These are phyloP conservation scores for Brachymystax lenok DNA, from an alignment of 2,797 vertebrate species.

Conservation along the genomic window DNA sequence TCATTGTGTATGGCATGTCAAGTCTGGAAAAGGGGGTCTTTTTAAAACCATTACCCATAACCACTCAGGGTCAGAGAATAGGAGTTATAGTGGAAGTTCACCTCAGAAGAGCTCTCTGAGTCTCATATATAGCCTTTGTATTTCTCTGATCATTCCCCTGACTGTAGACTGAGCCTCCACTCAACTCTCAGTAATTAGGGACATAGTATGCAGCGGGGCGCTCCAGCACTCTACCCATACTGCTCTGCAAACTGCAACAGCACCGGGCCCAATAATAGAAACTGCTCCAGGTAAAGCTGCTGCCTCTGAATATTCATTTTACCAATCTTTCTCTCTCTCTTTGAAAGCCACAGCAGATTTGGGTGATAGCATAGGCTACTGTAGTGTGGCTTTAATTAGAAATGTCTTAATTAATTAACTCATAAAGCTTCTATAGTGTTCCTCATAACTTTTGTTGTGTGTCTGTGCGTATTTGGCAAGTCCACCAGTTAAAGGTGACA, in stretches of 20 bases:
- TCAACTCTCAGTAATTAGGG: background rate
- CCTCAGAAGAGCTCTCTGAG: background rate
- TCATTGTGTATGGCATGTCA: background rate
- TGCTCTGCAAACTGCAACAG: background rate
- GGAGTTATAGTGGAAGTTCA: background rate
- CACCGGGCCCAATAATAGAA: slow-evolving; percentile 21
- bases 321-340: slow-evolving; percentile 3
- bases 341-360: slow-evolving; percentile 10
- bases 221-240: background rate
- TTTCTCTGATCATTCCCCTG: background rate
- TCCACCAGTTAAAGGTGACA: background rate
- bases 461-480: background rate
- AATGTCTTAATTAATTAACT: slow-evolving; percentile 8
- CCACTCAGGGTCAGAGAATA: background rate
- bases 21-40: background rate
- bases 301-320: slow-evolving; percentile 30
- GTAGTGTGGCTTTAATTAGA: slow-evolving; percentile 21
- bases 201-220: background rate
- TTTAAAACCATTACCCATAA: background rate
- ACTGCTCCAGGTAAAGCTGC: slow-evolving; percentile 25
- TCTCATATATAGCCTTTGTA: background rate
- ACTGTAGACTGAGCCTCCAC: background rate
- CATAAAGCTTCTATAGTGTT: background rate
- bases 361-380: slow-evolving; percentile 1
- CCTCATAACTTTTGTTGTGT: background rate